Evolutionary conservation across 2,113 vertebrate species (phyloP), one percentile per base, ranked within the genome.

Genomic region (Neotoma lepida): DNA sequence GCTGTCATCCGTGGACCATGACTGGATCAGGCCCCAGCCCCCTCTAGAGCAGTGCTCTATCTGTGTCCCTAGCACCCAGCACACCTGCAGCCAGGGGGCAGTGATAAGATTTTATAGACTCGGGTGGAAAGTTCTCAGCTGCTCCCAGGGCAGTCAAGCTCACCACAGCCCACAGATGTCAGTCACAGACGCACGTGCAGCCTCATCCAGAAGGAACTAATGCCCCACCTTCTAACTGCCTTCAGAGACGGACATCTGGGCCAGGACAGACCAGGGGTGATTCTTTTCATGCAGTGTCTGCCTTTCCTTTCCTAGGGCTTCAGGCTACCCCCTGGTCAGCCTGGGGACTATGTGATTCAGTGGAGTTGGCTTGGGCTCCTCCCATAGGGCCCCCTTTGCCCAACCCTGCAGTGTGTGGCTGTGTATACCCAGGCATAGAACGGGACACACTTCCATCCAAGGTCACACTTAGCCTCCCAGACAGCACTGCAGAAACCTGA

Each of bases 161-260:
- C 17, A 9, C 58, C 33, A 30, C 51, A 22, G 35, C 56, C 56
- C 4, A 3, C 8, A 30, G 70, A 24, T 35, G 22, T 74, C 44
- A 6, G 22, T 74, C 44, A 6, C 82, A 74, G 26, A 49, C 1
- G 2, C 64, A 33, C n/a, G 20, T 0, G 18, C 4, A 35, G 78
- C 20, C 0, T 0, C 7, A 44, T 10, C 54, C 78, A 6, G 0
- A 4, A n/a, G 68, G 35, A 61, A 13, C 7, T 22, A 0, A 12
- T 9, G 26, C 22, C 10, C n/a, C 10, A 4, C 64, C 66, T 93
- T 76, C 63, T 68, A 13, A 30, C 46, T 41, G 28, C 39, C 58
- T 39, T 71, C 71, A 15, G 1, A 92, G 85, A 78, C 0, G 2
- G 41, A 26, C 30, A 9, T 41, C 58, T 9, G 58, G 64, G 66